Conservation (phyloP, 2,113 vertebrate genomes). For the Suricata suricatta region DNA sequence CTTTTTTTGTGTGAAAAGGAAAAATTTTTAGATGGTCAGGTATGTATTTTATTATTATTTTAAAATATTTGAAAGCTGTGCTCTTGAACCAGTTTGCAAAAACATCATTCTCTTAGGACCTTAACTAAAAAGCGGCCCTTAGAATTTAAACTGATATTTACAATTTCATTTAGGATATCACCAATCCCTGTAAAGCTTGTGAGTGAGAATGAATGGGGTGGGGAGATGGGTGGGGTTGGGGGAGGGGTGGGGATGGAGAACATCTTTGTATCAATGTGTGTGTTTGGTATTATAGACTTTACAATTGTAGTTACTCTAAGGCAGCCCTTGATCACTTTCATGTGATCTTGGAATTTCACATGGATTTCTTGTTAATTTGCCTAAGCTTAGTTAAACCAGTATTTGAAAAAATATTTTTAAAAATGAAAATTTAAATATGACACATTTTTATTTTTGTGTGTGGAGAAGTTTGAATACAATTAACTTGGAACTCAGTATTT, state of each 20-base stretch:
- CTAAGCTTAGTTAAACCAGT: not conserved
- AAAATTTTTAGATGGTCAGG: not conserved
- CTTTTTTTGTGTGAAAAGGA: not conserved
- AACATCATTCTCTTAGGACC: not conserved
- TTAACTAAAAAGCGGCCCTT: slow-evolving; percentile 33
- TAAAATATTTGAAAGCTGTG: slow-evolving; percentile 38
- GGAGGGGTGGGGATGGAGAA: not conserved
- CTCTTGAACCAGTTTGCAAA: slow-evolving; percentile 5
- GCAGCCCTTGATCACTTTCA: not conserved
- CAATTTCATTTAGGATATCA: not conserved
- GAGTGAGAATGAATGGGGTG: not conserved
- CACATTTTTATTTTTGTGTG: not conserved
- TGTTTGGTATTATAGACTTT: not conserved
- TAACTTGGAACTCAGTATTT: not conserved
- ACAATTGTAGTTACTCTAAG: not conserved
- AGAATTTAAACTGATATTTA: slow-evolving; percentile 1
- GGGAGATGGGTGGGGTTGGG: no score
- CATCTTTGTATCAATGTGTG: not conserved
- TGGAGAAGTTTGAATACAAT: not conserved
- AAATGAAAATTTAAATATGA: slow-evolving; percentile 16
- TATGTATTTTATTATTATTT: slow-evolving; percentile 17
- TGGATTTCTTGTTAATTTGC: slow-evolving; percentile 36
- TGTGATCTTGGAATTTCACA: not conserved
- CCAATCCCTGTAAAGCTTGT: not conserved
- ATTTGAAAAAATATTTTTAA: slow-evolving; percentile 23